Base-by-base conservation (phyloP, 2,888 invertebrate species). In the Megastigmus dorsalis region DNA sequence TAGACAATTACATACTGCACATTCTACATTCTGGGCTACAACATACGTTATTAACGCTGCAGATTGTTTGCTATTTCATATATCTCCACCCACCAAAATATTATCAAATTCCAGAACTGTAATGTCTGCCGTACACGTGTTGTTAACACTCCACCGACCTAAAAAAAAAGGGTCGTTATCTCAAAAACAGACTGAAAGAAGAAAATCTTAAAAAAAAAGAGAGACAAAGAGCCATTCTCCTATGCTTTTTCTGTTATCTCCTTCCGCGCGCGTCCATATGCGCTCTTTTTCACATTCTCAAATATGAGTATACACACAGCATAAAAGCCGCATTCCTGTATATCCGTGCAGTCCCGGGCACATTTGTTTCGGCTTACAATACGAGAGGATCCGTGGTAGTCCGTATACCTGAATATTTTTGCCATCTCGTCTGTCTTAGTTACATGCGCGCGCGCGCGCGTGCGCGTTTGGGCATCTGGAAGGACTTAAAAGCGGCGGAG, bases 341-440 rank as follows among this genome's bases (percentile, higher is more conserved):
- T n/a, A n/a, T n/a, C n/a, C n/a, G 2, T 23, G 54, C 50, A 13
- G n/a, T 30, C 5, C 48, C 33, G 50, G 41, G 48, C 67, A 81
- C 81, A 82, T 82, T 82, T 81, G 82, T 81, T 81, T 81, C 77
- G 79, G 80, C 80, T 82, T 80, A 82, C 43, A 15, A 50, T n/a
- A n/a, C n/a, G n/a, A n/a, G n/a, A n/a, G n/a, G n/a, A n/a, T n/a
- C n/a, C n/a, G n/a, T n/a, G n/a, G n/a, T n/a, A n/a, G n/a, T n/a
- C n/a, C n/a, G 28, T 38, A 33, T 30, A 33, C 48, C 41, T 59
- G 50, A 30, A 52, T 15, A 2, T 30, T 30, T 33, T n/a, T 28
- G 10, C 10, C 15, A 2, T 18, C 18, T 18, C 18, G 5, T 18
- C 36, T 6, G n/a, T n/a, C n/a, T 38, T 3, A 10, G n/a, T 20